phyloP scores from a whole-genome alignment of 2,113 vertebrate genomes.

The Oncorhynchus kisutch region DNA sequence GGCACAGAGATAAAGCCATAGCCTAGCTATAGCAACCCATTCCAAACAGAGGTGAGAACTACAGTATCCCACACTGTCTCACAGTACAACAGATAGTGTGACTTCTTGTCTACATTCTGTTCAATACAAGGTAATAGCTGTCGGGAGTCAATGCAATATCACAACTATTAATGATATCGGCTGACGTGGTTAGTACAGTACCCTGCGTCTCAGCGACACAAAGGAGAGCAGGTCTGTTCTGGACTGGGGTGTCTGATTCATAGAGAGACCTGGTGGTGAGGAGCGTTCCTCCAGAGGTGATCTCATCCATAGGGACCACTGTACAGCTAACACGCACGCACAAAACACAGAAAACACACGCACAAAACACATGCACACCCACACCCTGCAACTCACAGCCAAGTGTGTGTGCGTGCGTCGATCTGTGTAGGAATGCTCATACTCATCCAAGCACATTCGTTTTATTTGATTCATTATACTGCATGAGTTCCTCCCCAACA shows the following conservation, averaged over 20 bases:
- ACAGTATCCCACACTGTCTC: too few relatives aligned
- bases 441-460: neutral
- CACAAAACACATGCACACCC: too few relatives aligned
- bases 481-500: neutral
- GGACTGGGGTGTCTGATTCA: neutral
- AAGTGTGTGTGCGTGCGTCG: neutral
- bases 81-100: too few relatives aligned
- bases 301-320: conserved; percentile 4
- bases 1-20: neutral
- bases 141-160: too few relatives aligned
- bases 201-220: neutral
- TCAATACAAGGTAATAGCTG: too few relatives aligned
- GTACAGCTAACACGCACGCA: neutral
- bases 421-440: neutral
- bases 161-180: too few relatives aligned
- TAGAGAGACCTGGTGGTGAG: neutral
- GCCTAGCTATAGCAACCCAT: too few relatives aligned
- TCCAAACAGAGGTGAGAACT: neutral
- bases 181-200: too few relatives aligned
- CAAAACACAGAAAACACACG: too few relatives aligned
- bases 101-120: too few relatives aligned
- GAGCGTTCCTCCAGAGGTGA: conserved; percentile 32
- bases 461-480: neutral
- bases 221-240: neutral
- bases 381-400: too few relatives aligned